Conservation (phyloP, 2,888 invertebrate genomes). For the Caenorhabditis sp. region DNA sequence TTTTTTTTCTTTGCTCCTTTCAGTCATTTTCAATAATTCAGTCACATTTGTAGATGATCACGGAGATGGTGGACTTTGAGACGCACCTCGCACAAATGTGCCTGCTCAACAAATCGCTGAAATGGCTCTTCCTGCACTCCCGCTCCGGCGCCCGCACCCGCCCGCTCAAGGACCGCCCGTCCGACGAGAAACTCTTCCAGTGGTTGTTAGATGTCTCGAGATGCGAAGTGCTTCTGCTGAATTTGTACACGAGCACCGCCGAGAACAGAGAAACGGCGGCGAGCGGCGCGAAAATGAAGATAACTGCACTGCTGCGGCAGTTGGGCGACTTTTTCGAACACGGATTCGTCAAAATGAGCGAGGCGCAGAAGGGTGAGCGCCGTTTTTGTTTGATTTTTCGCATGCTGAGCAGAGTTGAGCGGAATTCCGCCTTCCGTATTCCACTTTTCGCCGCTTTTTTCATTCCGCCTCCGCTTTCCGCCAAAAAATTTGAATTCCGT, state of each 20-base stretch:
- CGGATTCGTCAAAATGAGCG: conserved; percentile 33
- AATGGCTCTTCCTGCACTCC: conserved; percentile 63
- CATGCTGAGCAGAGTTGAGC: not conserved
- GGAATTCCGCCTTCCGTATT: no score
- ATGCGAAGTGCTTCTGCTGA: conserved; percentile 44
- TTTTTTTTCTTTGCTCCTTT: not conserved
- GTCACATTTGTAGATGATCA: conserved; percentile 26
- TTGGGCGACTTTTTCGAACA: conserved; percentile 47
- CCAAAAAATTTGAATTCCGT: no score
- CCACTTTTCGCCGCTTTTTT: not conserved
- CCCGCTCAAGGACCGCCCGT: conserved; percentile 27
- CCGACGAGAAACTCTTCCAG: conserved; percentile 34
- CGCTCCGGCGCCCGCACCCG: not conserved
- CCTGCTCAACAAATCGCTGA: conserved; percentile 51
- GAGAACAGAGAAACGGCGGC: conserved; percentile 22
- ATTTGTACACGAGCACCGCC: conserved; percentile 15
- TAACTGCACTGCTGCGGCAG: conserved; percentile 18
- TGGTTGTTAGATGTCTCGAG: conserved; percentile 48
- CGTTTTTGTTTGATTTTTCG: no score
- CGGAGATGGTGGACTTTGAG: conserved; percentile 46
- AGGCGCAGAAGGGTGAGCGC: conserved; percentile 23
- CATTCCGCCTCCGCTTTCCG: no score
- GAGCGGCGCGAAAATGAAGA: not conserved
- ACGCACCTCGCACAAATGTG: conserved; percentile 56
- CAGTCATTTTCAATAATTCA: not conserved